phyloP scores from a whole-genome alignment of 1,140 invertebrate genomes.

The Holcopasites calliopsidis region DNA sequence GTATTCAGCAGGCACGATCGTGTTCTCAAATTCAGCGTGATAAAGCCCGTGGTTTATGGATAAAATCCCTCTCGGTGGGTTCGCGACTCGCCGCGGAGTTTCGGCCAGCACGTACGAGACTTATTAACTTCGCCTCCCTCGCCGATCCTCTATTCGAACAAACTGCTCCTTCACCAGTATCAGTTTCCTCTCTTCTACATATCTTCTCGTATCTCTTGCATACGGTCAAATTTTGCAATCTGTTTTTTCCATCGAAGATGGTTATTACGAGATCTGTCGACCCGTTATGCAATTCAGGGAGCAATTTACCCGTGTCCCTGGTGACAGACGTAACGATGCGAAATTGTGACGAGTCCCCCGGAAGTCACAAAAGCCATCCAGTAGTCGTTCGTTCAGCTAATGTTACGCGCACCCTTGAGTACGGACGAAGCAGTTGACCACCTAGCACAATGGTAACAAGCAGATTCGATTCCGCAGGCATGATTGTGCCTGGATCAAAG shows the following conservation, averaged over 20 bases:
- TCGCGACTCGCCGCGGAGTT: slow-evolving; percentile 18
- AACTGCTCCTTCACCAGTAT: neutral
- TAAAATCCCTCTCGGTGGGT: slow-evolving; percentile 36
- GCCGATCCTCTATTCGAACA: neutral
- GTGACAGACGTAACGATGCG: neutral
- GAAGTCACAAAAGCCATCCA: neutral
- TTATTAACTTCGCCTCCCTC: neutral
- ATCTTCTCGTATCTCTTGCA: neutral
- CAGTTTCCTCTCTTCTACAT: neutral
- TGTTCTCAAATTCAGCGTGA: slow-evolving; percentile 41
- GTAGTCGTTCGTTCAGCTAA: neutral
- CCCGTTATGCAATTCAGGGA: neutral
- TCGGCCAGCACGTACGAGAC: neutral
- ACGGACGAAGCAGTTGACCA: slow-evolving; percentile 43
- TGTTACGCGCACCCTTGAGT: neutral
- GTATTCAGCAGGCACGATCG: slow-evolving; percentile 52
- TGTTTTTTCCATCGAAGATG: too few species aligned
- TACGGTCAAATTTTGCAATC: too few species aligned
- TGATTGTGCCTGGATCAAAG: slow-evolving; percentile 49
- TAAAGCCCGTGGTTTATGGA: slow-evolving; percentile 57
- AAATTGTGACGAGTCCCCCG: slow-evolving; percentile 12
- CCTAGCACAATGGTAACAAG: slow-evolving; percentile 44
- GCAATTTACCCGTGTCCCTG: neutral
- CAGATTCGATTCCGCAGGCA: slow-evolving; percentile 45
- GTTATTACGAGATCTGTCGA: neutral